Percentiles rank a stretch among this genome's conserved stretches.
Evolutionary conservation across 2,113 vertebrate genomes (phyloP).

Genomic region (Delphinapterus leucas): DNA sequence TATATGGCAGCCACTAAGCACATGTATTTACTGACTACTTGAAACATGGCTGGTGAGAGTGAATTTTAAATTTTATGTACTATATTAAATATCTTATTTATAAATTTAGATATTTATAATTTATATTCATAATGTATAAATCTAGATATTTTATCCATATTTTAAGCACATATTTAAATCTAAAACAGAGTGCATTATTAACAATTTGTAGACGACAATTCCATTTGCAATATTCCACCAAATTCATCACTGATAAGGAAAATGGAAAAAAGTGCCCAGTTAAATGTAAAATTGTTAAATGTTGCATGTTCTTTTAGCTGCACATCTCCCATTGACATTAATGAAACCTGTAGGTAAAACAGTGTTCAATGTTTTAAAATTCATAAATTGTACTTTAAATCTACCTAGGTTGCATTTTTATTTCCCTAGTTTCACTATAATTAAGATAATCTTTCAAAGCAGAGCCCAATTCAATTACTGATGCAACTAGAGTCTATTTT

Average conservation of each 20-base stretch:
- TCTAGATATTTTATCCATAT: neutral
- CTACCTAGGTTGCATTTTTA: constrained; percentile 22
- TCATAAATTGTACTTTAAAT: constrained; percentile 17
- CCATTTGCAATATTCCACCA: neutral
- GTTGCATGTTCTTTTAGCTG: neutral
- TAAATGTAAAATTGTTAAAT: constrained; percentile 22
- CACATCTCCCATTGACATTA: neutral
- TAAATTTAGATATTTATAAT: neutral
- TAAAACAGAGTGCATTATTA: neutral
- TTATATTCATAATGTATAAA: neutral
- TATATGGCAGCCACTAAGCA: neutral
- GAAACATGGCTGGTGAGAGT: neutral
- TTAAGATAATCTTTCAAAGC: constrained; percentile 75
- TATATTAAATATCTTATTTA: neutral
- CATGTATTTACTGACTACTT: neutral
- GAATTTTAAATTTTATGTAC: neutral
- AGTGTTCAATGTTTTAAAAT: constrained; percentile 9
- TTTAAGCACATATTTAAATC: neutral
- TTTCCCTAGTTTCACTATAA: constrained; percentile 55
- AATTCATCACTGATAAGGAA: neutral
- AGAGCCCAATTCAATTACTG: constrained; percentile 66
- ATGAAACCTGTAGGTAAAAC: neutral
- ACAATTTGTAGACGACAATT: neutral
- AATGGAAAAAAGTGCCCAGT: neutral
- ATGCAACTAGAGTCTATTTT: constrained; percentile 68